Base-by-base conservation (phyloP, 92 coral and sea anemone species). In the Nematostella vectensis region DNA sequence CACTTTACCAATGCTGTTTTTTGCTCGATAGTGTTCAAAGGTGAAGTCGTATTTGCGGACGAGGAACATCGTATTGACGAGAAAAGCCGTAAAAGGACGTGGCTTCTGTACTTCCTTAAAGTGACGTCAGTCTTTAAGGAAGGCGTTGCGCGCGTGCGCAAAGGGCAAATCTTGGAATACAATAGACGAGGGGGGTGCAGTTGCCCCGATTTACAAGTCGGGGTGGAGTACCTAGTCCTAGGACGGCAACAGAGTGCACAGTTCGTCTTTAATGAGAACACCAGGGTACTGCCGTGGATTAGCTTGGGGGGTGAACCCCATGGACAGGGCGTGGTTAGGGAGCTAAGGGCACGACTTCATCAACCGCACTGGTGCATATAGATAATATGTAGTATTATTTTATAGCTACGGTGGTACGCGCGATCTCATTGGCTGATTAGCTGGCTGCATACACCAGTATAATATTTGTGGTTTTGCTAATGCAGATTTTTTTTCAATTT, bases 211-310 rank as follows among this genome's bases (percentile, higher is more conserved):
- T 48, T 85, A 48, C 27, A 25, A 2, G 73, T 65, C 10, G 50
- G 67, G 2, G 48, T 38, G 22, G 74, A 91, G 0, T 91, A 77
- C 61, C 76, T 91, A 0, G 61, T 91, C 63, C 77, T 91, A 89
- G 98, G 88, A 16, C 69, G 59, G 27, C 80, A 85, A 24, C 40
- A 75, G 42, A 77, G 83, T 1, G 51, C 64, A 1, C 85, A 78
- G 40, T 67, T 65, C 25, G 63, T 78, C 6, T 58, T 88, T 42
- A 82, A 83, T 31, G 58, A 68, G 33, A 68, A 59, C 11, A 77
- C 80, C 6, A 62, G 61, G 33, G 81, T 88, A 3, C 54, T 82
- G 70, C 79, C 75, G 13, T 87, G 93, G 96, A 45, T 10, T 11
- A 45, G 11, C 18, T n/a, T n/a, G n/a, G n/a, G n/a, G n/a, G n/a